Evolutionary conservation across 2,113 vertebrate species (phyloP), one percentile per base, ranked within the genome.

Genomic region (Planiliza haematocheilus): DNA sequence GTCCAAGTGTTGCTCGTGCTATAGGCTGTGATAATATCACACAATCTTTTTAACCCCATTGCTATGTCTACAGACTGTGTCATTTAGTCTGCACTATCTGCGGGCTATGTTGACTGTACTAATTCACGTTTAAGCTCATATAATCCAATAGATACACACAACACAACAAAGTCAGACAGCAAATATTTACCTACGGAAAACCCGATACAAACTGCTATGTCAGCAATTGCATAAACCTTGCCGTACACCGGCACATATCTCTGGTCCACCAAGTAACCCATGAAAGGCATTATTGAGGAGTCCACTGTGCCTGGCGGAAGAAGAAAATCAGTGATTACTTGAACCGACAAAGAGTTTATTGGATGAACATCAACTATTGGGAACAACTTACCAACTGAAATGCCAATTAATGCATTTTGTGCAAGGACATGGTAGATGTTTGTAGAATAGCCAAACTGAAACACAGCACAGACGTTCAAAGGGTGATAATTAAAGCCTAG

Each of bases 381-480:
- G 1, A 0, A 17, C n/a, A 6, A 74, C 61, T 65, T 50, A 66
- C 61, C 71, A n/a, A 58, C 8, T 16, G 71, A 65, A 51, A 74
- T 58, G 12, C 71, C 61, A n/a, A 48, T 4, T 51, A 48, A 6
- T 36, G 71, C 52, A 49, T 65, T 74, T 45, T 50, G 43, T 50
- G 41, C 45, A 1, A 66, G 30, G 14, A 51, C 4, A 18, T 64
- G 20, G 21, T 41, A 63, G 34, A 74, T 36, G 45, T 16, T 51
- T 20, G 18, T 57, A 21, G 71, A 57, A 65, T 65, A 74, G 49
- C 71, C 45, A 34, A 65, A 74, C 71, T 65, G 52, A 34, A 65
- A 64, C 8, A 13, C 13, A n/a, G 14, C 7, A 45, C 42, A 45
- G 42, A 39, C 38, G 24, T 30, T 30, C 24, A 30, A 30, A 30